phyloP scores from a whole-genome alignment of 2,113 vertebrate genomes.

The Laticauda laticaudata region DNA sequence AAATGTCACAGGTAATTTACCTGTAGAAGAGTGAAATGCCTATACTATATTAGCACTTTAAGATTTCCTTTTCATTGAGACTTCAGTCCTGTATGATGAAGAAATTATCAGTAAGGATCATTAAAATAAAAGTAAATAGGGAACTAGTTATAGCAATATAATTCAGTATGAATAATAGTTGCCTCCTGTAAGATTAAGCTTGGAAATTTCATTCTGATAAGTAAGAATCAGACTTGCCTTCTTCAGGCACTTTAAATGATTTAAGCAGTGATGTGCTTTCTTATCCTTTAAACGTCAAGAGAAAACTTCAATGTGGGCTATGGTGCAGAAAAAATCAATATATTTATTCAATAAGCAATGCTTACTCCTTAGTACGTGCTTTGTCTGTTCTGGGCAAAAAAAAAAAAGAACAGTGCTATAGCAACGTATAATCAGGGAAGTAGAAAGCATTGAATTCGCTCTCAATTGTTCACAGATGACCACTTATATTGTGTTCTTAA shows the following conservation, averaged over 20 bases:
- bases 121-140: background rate
- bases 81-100: background rate
- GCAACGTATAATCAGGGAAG: background rate
- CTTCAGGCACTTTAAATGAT: background rate
- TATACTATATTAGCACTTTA: background rate
- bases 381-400: background rate
- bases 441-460: background rate
- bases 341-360: background rate
- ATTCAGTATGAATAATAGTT: background rate
- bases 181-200: background rate
- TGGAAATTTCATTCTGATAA: background rate
- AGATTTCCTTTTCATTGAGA: background rate
- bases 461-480: slow-evolving; percentile 1
- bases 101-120: background rate
- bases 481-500: slow-evolving; percentile 12
- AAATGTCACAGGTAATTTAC: background rate
- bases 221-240: background rate
- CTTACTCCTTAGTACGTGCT: background rate
- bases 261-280: background rate
- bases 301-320: background rate
- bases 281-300: background rate
- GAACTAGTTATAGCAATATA: background rate
- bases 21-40: background rate
- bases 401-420: slow-evolving; percentile 5
- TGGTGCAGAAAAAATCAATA: background rate